phyloP scores from a whole-genome alignment of 1,140 invertebrate species.

The Tigriopus japonicus region DNA sequence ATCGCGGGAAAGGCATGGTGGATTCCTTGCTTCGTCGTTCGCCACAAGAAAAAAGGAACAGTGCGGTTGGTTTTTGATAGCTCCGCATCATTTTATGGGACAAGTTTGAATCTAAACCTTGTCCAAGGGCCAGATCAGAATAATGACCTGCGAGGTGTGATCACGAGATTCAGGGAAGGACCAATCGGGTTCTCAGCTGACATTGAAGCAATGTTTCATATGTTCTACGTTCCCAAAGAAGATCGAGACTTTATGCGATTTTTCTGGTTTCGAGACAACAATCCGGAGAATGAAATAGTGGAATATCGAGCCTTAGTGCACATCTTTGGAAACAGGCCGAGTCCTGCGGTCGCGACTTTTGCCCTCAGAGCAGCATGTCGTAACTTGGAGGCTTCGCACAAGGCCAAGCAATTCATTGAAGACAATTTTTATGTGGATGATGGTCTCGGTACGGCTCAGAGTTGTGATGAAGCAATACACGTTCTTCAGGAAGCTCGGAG shows the following conservation, averaged over 20 bases:
- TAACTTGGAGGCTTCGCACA: too few species aligned
- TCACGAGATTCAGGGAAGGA: slow-evolving; percentile 12
- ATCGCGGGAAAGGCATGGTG: too few species aligned
- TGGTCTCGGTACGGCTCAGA: too few species aligned
- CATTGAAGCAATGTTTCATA: slow-evolving; percentile 16
- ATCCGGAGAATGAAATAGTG: too few species aligned
- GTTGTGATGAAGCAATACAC: too few species aligned
- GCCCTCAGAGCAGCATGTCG: not conserved
- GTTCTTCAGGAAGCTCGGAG: too few species aligned
- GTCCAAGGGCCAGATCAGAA: slow-evolving; percentile 14
- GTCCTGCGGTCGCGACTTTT: not conserved
- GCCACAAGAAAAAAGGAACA: too few species aligned
- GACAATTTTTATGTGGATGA: too few species aligned
- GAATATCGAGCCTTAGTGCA: not conserved
- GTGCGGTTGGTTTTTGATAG: too few species aligned
- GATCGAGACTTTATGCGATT: slow-evolving; percentile 12
- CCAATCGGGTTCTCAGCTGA: slow-evolving; percentile 1
- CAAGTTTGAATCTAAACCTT: slow-evolving; percentile 3
- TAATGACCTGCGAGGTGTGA: slow-evolving; percentile 3
- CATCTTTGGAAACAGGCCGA: not conserved
- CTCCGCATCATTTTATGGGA: too few species aligned
- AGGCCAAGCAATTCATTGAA: too few species aligned
- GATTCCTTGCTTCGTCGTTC: too few species aligned
- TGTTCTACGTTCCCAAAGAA: slow-evolving; percentile 1
- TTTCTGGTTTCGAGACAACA: slow-evolving; percentile 5